Conservation (phyloP, 2,113 vertebrate species). For the Pollachius pollachius region DNA sequence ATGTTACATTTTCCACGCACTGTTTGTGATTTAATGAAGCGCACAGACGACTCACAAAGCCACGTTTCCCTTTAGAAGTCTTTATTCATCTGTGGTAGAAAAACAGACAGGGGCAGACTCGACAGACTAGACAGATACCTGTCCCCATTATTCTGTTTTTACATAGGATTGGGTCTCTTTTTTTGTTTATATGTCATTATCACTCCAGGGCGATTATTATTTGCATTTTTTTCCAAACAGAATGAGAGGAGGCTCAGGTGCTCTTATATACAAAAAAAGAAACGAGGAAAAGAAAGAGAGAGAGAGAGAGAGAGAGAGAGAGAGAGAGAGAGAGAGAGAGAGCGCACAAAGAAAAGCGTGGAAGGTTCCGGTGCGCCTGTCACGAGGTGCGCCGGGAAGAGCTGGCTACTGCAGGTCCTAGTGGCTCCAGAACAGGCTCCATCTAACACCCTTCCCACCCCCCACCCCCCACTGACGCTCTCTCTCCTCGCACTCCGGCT, state of each 20-base stretch:
- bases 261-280: constrained; percentile 39
- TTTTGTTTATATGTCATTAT: constrained; percentile 40
- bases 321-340: constrained; percentile 20
- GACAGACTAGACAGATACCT: constrained; percentile 33
- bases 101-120: constrained; percentile 62
- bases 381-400: no score
- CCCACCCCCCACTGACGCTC: constrained; percentile 2
- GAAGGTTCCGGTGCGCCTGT: no score
- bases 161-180: constrained; percentile 58
- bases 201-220: constrained; percentile 41
- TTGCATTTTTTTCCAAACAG: constrained; percentile 53
- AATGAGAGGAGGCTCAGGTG: constrained; percentile 54
- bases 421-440: constrained; percentile 38
- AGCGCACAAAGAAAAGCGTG: no score
- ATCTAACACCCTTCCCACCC: constrained; percentile 4
- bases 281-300: constrained; percentile 31
- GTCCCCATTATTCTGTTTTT: constrained; percentile 63
- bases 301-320: constrained; percentile 37
- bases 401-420: constrained; percentile 35
- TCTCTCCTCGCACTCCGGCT: constrained; percentile 13
- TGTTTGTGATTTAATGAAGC: constrained; percentile 46
- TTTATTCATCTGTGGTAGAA: constrained; percentile 71
- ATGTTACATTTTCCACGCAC: constrained; percentile 35
- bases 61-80: constrained; percentile 53
- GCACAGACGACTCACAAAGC: constrained; percentile 15